These are phyloP conservation scores for Drosophila trapezifrons DNA, from an alignment of 1,140 invertebrate genomes.

Conservation along the genomic window DNA sequence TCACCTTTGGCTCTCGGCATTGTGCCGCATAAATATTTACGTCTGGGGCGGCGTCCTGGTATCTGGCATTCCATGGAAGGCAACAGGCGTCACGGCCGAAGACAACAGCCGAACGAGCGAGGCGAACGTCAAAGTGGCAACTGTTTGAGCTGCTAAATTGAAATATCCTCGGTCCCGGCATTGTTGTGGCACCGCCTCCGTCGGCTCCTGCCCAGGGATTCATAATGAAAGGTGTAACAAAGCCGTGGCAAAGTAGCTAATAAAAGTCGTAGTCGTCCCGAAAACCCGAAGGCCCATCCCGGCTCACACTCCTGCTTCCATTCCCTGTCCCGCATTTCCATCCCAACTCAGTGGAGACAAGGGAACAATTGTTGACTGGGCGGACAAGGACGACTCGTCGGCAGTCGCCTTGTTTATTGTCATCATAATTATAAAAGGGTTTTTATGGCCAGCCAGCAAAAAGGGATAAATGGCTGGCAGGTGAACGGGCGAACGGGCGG, in stretches of 20 bases:
- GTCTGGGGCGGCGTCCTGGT: slow-evolving; percentile 22
- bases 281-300: slow-evolving; percentile 23
- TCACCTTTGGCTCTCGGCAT: slow-evolving; percentile 69
- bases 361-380: slow-evolving; percentile 48
- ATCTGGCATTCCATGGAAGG: slow-evolving; percentile 52
- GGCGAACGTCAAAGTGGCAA: slow-evolving; percentile 74
- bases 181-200: slow-evolving; percentile 64
- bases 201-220: slow-evolving; percentile 41
- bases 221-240: slow-evolving; percentile 82
- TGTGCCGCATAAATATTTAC: slow-evolving; percentile 80
- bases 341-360: slow-evolving; percentile 35
- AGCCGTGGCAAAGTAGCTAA: slow-evolving; percentile 77
- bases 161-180: slow-evolving; percentile 75
- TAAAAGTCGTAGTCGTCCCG: slow-evolving; percentile 60
- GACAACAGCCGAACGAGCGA: slow-evolving; percentile 59
- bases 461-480: slow-evolving; percentile 70
- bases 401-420: slow-evolving; percentile 72
- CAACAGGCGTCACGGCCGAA: slow-evolving; percentile 45
- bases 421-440: slow-evolving; percentile 82
- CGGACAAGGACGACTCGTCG: slow-evolving; percentile 13
- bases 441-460: slow-evolving; percentile 67
- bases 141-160: slow-evolving; percentile 80
- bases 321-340: slow-evolving; percentile 20
- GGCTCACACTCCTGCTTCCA: no score
- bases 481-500: slow-evolving; percentile 31